phyloP scores from a whole-genome alignment of 2,797 vertebrate species.

The Zalophus californianus region DNA sequence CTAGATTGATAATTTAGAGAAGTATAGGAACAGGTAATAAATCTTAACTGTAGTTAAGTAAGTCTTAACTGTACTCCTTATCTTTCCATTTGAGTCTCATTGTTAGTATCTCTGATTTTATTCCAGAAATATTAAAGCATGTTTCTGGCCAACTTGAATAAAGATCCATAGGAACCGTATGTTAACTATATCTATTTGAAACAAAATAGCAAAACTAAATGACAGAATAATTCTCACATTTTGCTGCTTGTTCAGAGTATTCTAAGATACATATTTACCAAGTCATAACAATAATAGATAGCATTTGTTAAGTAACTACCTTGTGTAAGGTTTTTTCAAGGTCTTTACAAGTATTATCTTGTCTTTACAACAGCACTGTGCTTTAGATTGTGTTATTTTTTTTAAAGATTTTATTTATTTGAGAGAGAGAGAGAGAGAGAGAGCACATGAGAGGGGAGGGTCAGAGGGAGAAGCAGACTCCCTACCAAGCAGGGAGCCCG shows the following conservation, averaged over 20 bases:
- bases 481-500: too few species aligned
- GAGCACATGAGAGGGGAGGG: too few species aligned
- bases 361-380: background rate
- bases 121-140: background rate
- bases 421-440: too few species aligned
- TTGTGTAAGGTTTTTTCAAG: background rate
- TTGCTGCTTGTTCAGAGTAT: background rate
- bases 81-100: background rate
- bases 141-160: background rate
- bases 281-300: background rate
- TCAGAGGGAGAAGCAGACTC: too few species aligned
- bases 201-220: background rate
- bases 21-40: background rate
- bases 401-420: too few species aligned
- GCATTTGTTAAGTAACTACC: background rate
- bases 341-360: background rate
- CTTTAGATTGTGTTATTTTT: background rate
- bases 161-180: background rate
- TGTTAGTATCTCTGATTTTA: background rate
- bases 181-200: background rate
- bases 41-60: background rate
- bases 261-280: background rate
- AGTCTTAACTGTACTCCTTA: background rate
- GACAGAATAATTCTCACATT: background rate
- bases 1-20: background rate